phyloP scores from a whole-genome alignment of 1,140 invertebrate genomes.

The Chrysoperla carnea region DNA sequence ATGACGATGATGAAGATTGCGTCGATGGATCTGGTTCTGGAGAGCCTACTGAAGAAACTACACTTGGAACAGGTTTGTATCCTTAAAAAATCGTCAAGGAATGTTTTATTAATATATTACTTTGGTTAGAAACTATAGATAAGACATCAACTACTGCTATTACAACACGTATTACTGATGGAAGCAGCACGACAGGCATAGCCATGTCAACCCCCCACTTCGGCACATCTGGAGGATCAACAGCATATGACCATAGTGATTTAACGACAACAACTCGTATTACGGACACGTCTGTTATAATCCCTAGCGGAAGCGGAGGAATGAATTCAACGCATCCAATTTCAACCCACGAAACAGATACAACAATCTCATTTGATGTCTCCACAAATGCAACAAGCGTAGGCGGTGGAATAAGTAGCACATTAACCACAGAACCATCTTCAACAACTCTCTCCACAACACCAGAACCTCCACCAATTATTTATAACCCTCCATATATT shows the following conservation, averaged over 20 bases:
- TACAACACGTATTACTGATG: too few relatives aligned
- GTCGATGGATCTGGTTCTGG: slow-evolving; percentile 52
- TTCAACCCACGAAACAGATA: slow-evolving; percentile 4
- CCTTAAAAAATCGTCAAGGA: slow-evolving; percentile 7
- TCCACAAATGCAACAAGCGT: slow-evolving; percentile 7
- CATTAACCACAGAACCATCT: slow-evolving; percentile 2
- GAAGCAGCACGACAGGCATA: too few relatives aligned
- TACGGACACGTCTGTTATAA: neutral
- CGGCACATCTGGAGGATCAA: neutral
- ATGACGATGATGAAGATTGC: slow-evolving; percentile 65
- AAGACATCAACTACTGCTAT: slow-evolving; percentile 3
- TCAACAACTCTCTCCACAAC: slow-evolving; percentile 8
- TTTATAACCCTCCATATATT: slow-evolving; percentile 12
- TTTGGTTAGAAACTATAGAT: slow-evolving; percentile 7
- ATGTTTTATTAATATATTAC: slow-evolving; percentile 4
- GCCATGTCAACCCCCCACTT: neutral
- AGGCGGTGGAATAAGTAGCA: slow-evolving; percentile 13
- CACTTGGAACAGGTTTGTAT: slow-evolving; percentile 24
- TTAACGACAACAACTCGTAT: neutral
- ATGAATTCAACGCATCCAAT: neutral
- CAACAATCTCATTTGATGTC: slow-evolving; percentile 5
- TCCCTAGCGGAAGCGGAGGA: neutral
- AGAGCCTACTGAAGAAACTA: slow-evolving; percentile 39
- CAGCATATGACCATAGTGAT: neutral
- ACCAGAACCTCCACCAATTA: neutral